Conservation (phyloP, 2,888 invertebrate genomes). For the Hirtodrosophila alboralis region DNA sequence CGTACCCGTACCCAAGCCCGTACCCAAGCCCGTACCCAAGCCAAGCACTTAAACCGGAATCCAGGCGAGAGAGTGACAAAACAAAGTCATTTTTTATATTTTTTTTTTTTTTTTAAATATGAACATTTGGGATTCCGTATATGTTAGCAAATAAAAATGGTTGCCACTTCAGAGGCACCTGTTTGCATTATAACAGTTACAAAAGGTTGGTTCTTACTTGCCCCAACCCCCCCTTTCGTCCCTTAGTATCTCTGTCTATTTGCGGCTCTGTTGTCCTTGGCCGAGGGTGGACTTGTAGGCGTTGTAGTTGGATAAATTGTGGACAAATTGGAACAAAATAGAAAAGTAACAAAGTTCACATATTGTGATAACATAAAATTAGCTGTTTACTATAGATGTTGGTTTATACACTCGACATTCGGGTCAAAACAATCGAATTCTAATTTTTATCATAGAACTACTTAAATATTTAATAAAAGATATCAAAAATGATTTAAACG, state of each 20-base stretch:
- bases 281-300: constrained; percentile 28
- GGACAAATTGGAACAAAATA: constrained; percentile 38
- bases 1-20: constrained; percentile 29
- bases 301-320: constrained; percentile 47
- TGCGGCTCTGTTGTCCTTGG: constrained; percentile 11
- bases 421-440: neutral
- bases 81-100: constrained; percentile 73
- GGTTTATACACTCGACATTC: neutral
- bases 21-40: neutral
- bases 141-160: constrained; percentile 49
- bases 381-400: constrained; percentile 1
- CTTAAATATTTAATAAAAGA: no score
- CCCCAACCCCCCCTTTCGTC: neutral
- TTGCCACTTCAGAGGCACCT: constrained; percentile 39
- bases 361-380: constrained; percentile 15
- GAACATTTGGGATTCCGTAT: constrained; percentile 47
- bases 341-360: constrained; percentile 34
- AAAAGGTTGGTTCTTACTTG: constrained; percentile 38
- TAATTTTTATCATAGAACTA: constrained; percentile 2
- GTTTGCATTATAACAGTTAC: constrained; percentile 63
- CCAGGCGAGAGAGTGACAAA: constrained; percentile 43
- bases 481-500: no score
- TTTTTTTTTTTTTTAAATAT: constrained; percentile 65
- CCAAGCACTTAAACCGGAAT: no score
- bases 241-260: constrained; percentile 12